Evolutionary conservation across 2,888 invertebrate genomes (phyloP).

Genomic region (Cryptocephalus moraei): DNA sequence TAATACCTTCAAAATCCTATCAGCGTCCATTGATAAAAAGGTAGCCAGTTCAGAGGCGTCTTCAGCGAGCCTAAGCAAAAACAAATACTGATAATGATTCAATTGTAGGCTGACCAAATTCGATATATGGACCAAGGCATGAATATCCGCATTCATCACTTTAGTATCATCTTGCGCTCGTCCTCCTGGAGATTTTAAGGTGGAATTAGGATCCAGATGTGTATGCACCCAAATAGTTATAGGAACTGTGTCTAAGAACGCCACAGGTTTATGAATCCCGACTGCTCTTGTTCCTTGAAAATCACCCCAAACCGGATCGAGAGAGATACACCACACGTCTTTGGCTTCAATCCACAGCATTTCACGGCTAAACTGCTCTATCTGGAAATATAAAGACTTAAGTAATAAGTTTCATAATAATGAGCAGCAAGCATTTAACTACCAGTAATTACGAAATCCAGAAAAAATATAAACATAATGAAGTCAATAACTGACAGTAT

Average conservation of each 20-base stretch:
- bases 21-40: conserved; percentile 69
- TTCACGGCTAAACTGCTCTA: conserved; percentile 31
- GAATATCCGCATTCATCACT: conserved; percentile 53
- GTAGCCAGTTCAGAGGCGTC: conserved; percentile 69
- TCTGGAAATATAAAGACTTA: conserved; percentile 17
- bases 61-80: conserved; percentile 76
- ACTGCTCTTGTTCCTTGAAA: conserved; percentile 75
- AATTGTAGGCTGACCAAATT: conserved; percentile 82
- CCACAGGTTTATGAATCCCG: conserved; percentile 62
- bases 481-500: no score
- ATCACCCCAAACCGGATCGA: conserved; percentile 91
- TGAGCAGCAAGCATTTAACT: no score
- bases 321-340: conserved; percentile 77
- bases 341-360: conserved; percentile 74
- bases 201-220: conserved; percentile 37
- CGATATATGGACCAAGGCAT: conserved; percentile 70
- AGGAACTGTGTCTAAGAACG: conserved; percentile 78
- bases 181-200: conserved; percentile 13
- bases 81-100: conserved; percentile 88
- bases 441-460: no score
- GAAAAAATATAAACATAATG: no score
- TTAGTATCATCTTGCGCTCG: neutral
- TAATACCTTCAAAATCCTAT: conserved; percentile 51
- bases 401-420: no score
- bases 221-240: conserved; percentile 73